Evolutionary conservation across 2,888 invertebrate genomes (phyloP).

Genomic region (Pyrocoelia pectoralis): DNA sequence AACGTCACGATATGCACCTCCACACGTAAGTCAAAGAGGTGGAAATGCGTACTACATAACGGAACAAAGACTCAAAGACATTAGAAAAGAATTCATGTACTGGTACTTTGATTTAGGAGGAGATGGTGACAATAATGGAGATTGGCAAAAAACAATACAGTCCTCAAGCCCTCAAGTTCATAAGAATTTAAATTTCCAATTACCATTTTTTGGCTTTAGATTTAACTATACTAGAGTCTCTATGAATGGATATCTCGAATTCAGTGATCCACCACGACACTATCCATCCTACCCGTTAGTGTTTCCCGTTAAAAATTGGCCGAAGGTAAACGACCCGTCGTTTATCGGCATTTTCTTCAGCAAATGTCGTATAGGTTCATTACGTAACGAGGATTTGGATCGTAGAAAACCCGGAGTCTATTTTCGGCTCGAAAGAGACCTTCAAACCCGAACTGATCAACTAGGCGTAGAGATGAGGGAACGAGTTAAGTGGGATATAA

Average conservation of each 20-base stretch:
- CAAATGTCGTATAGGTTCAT: slow-evolving; percentile 81
- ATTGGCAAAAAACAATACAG: slow-evolving; percentile 85
- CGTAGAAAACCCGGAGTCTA: slow-evolving; percentile 83
- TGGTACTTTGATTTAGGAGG: slow-evolving; percentile 86
- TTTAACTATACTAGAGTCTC: slow-evolving; percentile 91
- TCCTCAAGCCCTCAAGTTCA: slow-evolving; percentile 85
- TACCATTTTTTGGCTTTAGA: slow-evolving; percentile 91
- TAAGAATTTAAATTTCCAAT: slow-evolving; percentile 91
- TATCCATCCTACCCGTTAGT: slow-evolving; percentile 84
- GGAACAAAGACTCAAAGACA: slow-evolving; percentile 70
- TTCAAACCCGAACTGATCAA: slow-evolving; percentile 77
- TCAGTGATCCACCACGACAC: slow-evolving; percentile 89
- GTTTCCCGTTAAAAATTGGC: slow-evolving; percentile 89
- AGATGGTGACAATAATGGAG: slow-evolving; percentile 73
- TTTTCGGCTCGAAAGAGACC: slow-evolving; percentile 76
- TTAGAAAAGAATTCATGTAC: slow-evolving; percentile 82
- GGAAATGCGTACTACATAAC: slow-evolving; percentile 72
- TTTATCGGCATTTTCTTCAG: slow-evolving; percentile 95
- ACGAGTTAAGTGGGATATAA: slow-evolving; percentile 86
- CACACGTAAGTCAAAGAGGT: slow-evolving; percentile 61
- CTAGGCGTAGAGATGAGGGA: slow-evolving; percentile 88
- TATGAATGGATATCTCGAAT: slow-evolving; percentile 67
- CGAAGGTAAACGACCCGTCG: slow-evolving; percentile 84
- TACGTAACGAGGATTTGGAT: slow-evolving; percentile 77
- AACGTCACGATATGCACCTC: slow-evolving; percentile 61